phyloP scores from a whole-genome alignment of 92 coral and sea anemone genomes.

The Heteractis magnifica region DNA sequence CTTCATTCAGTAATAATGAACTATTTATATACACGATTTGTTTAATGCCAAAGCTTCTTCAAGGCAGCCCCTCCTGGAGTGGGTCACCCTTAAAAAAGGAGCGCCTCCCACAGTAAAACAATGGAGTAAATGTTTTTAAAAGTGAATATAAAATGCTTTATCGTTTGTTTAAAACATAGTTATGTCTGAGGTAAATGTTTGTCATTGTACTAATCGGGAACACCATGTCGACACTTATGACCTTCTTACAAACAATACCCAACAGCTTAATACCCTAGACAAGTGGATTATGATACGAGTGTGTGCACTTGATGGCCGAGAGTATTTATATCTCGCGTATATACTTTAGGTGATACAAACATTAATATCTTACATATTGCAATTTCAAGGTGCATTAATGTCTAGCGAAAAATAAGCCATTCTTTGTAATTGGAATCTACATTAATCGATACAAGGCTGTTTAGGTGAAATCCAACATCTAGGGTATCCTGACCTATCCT shows the following conservation, averaged over 20 bases:
- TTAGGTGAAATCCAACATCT: neutral
- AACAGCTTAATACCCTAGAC: slow-evolving; percentile 8
- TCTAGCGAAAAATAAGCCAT: neutral
- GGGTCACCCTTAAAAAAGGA: too few relatives aligned
- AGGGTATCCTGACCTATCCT: neutral
- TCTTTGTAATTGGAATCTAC: neutral
- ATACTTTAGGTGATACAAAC: neutral
- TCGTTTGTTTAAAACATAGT: neutral
- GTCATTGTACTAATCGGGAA: slow-evolving; percentile 11
- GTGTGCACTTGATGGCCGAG: neutral
- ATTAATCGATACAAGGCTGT: too few relatives aligned
- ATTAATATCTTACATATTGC: neutral
- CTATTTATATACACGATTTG: neutral
- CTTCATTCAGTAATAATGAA: neutral
- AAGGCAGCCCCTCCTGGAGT: neutral
- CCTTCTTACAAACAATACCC: neutral
- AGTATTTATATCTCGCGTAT: neutral
- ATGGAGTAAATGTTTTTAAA: neutral
- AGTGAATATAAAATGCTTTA: neutral
- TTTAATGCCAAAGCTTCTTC: neutral
- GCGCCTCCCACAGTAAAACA: too few relatives aligned
- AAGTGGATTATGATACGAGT: slow-evolving; percentile 13
- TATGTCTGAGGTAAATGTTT: neutral
- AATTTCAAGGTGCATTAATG: neutral
- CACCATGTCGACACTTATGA: slow-evolving; percentile 26